These are phyloP conservation scores for Congeria kusceri DNA, from an alignment of 2,888 invertebrate genomes.

Conservation along the genomic window DNA sequence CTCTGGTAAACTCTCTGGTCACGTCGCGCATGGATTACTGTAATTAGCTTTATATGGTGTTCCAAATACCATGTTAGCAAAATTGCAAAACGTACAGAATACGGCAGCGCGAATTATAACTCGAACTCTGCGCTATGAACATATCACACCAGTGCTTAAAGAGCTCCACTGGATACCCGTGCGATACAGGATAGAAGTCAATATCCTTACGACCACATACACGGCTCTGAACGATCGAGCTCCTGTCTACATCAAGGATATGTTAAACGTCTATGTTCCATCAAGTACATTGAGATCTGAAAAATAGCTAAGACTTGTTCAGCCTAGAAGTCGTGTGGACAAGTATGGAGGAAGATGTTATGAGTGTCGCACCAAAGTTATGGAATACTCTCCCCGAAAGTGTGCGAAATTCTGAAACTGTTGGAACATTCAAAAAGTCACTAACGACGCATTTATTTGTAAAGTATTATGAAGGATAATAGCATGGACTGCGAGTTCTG, in stretches of 20 bases:
- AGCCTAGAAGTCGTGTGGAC: too few species aligned
- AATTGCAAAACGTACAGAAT: background rate
- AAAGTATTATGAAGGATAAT: too few species aligned
- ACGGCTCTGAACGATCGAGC: slow-evolving; percentile 31
- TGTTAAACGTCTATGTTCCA: slow-evolving; percentile 11
- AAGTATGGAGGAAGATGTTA: too few species aligned
- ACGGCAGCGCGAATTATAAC: slow-evolving; percentile 3
- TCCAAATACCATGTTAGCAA: background rate
- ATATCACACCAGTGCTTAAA: slow-evolving; percentile 37
- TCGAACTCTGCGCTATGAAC: background rate
- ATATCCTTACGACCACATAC: slow-evolving; percentile 30
- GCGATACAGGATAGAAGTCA: slow-evolving; percentile 23
- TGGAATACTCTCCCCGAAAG: too few species aligned
- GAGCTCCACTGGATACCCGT: slow-evolving; percentile 44
- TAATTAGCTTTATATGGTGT: slow-evolving; percentile 15
- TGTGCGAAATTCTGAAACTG: too few species aligned
- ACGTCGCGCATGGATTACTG: slow-evolving; percentile 29
- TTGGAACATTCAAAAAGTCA: too few species aligned
- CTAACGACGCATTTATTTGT: too few species aligned
- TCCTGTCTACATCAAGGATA: slow-evolving; percentile 13
- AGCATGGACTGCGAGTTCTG: too few species aligned
- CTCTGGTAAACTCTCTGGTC: slow-evolving; percentile 32
- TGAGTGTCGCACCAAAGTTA: too few species aligned
- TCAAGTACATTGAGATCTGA: slow-evolving; percentile 6
- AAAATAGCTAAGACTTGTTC: too few species aligned